Evolutionary conservation across 2,797 vertebrate genomes (phyloP).

Genomic region (Melanotaenia maccullochi): DNA sequence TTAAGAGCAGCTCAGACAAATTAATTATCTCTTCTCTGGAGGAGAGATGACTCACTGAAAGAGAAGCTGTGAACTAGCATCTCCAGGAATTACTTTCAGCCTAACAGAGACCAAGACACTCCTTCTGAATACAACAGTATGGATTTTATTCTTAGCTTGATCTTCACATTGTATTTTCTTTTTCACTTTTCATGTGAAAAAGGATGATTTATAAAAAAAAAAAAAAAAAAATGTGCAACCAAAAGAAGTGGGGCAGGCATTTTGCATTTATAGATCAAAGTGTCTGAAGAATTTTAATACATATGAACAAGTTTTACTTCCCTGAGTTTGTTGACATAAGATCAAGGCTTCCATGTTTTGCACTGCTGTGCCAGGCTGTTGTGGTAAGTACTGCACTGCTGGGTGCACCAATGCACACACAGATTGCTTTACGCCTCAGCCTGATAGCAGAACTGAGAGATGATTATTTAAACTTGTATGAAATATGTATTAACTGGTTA

Average conservation of each 20-base stretch:
- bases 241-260: constrained; percentile 61
- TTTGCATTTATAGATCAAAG: constrained; percentile 76
- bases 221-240: constrained; percentile 36
- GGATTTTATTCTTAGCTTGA: constrained; percentile 58
- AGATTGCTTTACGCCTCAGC: constrained; percentile 21
- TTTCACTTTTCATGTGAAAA: constrained; percentile 51
- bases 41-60: constrained; percentile 64
- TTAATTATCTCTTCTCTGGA: constrained; percentile 71
- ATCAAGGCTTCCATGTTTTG: constrained; percentile 72
- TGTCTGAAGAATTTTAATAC: constrained; percentile 64
- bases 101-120: constrained; percentile 39
- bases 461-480: background rate
- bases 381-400: constrained; percentile 27
- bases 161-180: constrained; percentile 53
- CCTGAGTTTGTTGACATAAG: constrained; percentile 66
- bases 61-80: constrained; percentile 48
- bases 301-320: constrained; percentile 67
- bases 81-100: constrained; percentile 49
- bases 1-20: constrained; percentile 76
- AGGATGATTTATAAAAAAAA: constrained; percentile 70
- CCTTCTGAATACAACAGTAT: constrained; percentile 42
- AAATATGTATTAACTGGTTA: background rate
- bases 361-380: constrained; percentile 42
- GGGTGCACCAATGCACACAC: constrained; percentile 2
- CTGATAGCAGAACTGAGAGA: constrained; percentile 4